These are phyloP conservation scores for Columbina picui DNA, from an alignment of 2,113 vertebrate species.

Conservation along the genomic window DNA sequence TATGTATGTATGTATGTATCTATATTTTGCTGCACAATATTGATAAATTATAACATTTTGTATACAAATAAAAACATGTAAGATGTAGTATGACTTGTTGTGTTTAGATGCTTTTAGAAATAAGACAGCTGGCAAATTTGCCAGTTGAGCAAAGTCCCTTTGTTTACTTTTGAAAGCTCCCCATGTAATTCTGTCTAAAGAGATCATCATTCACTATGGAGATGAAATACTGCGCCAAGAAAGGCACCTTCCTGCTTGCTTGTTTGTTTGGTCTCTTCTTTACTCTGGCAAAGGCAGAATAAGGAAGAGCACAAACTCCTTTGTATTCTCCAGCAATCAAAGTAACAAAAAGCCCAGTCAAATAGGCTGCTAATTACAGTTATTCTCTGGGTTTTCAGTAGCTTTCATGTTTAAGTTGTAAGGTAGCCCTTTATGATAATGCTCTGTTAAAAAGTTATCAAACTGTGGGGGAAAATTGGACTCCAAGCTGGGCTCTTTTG, in stretches of 20 bases:
- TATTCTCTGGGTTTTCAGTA: background rate
- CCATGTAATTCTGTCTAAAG: background rate
- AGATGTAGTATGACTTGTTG: constrained; percentile 15
- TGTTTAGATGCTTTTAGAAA: constrained; percentile 23
- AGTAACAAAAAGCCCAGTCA: background rate
- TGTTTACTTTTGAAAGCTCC: constrained; percentile 31
- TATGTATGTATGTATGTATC: constrained; percentile 12
- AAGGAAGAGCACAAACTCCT: background rate
- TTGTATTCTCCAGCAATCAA: background rate
- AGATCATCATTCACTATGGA: background rate
- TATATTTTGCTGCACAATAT: constrained; percentile 75
- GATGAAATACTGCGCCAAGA: constrained; percentile 15
- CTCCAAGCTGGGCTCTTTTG: background rate
- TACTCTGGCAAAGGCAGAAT: background rate
- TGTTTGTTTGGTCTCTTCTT: constrained; percentile 4
- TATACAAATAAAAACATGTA: constrained; percentile 77
- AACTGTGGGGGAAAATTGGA: background rate
- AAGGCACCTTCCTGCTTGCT: background rate
- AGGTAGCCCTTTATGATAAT: background rate
- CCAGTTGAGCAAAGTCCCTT: background rate
- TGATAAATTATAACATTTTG: constrained; percentile 79
- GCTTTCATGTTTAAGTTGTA: background rate
- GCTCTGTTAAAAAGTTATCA: background rate
- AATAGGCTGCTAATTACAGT: background rate
- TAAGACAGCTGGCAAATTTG: background rate